Evolutionary conservation across 2,113 vertebrate species (phyloP).

Genomic region (Eupsittula cactorum): DNA sequence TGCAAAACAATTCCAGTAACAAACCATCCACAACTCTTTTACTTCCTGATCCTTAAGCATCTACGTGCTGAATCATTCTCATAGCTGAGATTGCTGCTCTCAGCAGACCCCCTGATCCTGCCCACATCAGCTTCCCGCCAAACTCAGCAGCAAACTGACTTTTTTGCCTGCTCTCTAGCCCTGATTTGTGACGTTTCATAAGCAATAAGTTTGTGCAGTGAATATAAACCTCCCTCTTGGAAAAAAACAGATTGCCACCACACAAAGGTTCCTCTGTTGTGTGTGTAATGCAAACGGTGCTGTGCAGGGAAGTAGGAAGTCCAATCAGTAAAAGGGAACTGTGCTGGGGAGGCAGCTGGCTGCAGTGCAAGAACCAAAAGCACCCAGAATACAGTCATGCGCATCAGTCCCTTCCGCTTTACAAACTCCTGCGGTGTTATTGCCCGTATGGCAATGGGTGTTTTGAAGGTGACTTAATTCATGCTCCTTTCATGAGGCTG

Average conservation of each 20-base stretch:
- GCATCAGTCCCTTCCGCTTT: neutral
- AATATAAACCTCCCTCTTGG: neutral
- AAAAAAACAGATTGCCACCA: neutral
- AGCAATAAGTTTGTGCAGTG: neutral
- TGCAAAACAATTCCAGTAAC: neutral
- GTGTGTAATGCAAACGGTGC: neutral
- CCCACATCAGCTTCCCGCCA: neutral
- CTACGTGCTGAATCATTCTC: neutral
- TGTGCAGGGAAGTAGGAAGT: neutral
- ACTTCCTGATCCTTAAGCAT: neutral
- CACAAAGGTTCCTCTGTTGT: conserved; percentile 1
- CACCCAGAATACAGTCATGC: neutral
- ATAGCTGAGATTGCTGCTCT: neutral
- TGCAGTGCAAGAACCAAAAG: neutral
- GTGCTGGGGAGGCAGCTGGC: neutral
- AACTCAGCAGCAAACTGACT: neutral
- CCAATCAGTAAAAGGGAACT: neutral
- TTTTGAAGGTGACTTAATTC: neutral
- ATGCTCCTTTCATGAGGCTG: neutral
- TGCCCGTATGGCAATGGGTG: neutral
- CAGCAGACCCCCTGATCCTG: neutral
- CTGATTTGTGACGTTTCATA: neutral
- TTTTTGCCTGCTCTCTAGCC: neutral
- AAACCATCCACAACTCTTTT: neutral
- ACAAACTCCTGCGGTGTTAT: neutral